Percentiles rank a stretch among this genome's conserved stretches.
phyloP scores from a whole-genome alignment of 2,113 vertebrate species.

The Dolichallabes microphthalmus region DNA sequence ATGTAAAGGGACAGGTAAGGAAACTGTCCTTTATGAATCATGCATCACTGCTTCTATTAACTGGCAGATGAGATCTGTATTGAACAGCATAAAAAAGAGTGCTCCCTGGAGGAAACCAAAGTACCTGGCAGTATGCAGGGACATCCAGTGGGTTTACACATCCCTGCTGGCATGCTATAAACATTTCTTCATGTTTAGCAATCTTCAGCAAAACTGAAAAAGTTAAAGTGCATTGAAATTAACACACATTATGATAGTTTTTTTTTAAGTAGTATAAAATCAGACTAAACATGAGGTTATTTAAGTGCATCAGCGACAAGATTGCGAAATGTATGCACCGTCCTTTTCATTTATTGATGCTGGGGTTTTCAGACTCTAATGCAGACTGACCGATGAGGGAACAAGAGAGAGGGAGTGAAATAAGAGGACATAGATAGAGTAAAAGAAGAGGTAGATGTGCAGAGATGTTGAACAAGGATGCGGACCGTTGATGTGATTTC shows the following conservation, averaged over 20 bases:
- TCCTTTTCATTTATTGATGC: conserved; percentile 68
- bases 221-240: not conserved
- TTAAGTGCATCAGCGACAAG: conserved; percentile 51
- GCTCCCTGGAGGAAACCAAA: too few species aligned
- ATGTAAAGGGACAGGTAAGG: not conserved
- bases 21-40: not conserved
- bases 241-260: not conserved
- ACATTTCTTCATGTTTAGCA: not conserved
- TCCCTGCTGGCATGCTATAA: not conserved
- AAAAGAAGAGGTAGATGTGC: not conserved
- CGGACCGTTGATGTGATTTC: not conserved
- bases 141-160: not conserved
- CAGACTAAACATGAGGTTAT: conserved; percentile 50
- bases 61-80: not conserved
- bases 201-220: not conserved
- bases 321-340: conserved; percentile 44
- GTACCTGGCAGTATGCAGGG: not conserved
- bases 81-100: not conserved
- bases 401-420: not conserved
- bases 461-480: not conserved
- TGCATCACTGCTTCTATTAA: not conserved
- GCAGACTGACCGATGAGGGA: conserved; percentile 38
- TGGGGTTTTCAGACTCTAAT: conserved; percentile 45
- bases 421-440: not conserved
- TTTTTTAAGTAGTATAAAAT: conserved; percentile 55